phyloP scores from a whole-genome alignment of 2,113 vertebrate species.

The Chitala chitala region DNA sequence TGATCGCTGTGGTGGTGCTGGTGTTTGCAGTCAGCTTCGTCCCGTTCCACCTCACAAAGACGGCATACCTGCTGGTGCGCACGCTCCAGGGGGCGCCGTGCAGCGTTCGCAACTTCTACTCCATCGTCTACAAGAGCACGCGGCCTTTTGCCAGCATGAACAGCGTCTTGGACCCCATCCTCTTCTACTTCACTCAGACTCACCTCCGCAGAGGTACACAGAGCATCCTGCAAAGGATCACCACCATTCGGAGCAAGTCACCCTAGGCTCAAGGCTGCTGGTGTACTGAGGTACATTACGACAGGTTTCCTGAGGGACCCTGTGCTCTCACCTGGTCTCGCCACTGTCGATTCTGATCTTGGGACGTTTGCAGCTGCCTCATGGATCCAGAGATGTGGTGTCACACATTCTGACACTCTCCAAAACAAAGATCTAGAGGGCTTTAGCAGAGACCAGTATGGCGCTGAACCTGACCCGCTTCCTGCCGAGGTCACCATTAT shows the following conservation, averaged over 20 bases:
- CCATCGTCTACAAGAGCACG: constrained; percentile 83
- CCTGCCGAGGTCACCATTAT: too few relatives aligned
- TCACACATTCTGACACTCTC: too few relatives aligned
- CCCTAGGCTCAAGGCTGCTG: constrained; percentile 36
- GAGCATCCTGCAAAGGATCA: constrained; percentile 69
- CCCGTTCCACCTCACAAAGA: constrained; percentile 93
- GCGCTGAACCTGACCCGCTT: too few relatives aligned
- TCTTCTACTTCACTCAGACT: constrained; percentile 91
- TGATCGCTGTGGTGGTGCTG: constrained; percentile 77
- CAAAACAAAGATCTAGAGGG: too few relatives aligned
- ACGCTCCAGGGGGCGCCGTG: constrained; percentile 58
- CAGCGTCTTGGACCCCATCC: constrained; percentile 88
- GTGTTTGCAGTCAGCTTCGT: constrained; percentile 89
- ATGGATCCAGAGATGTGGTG: too few relatives aligned
- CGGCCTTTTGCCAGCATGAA: constrained; percentile 94
- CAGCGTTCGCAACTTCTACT: constrained; percentile 65
- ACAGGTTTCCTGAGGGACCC: too few relatives aligned
- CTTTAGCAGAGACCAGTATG: too few relatives aligned
- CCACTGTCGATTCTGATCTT: too few relatives aligned
- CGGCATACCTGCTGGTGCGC: constrained; percentile 79
- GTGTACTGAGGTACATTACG: too few relatives aligned
- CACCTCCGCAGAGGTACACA: constrained; percentile 73
- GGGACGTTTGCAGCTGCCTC: too few relatives aligned
- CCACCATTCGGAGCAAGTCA: constrained; percentile 55
- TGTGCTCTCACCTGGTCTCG: too few relatives aligned